A percentile compares a stretch with the other conserved stretches of the same genome.
These are phyloP conservation scores for Synergus gifuensis DNA, from an alignment of 2,888 invertebrate genomes.

Conservation along the genomic window DNA sequence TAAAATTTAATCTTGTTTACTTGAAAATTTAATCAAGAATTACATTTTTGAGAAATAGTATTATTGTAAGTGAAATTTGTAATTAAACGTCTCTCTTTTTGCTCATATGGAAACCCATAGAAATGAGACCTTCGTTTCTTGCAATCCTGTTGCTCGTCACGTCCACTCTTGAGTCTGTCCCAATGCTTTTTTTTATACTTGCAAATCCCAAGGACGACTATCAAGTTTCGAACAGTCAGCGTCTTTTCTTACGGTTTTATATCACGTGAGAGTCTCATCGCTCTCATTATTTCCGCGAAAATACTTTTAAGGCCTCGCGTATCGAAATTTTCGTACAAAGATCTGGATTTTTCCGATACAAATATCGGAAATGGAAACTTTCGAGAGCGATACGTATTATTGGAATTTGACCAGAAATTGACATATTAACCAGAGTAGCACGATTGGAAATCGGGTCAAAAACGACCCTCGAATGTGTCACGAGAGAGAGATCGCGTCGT, in stretches of 20 bases:
- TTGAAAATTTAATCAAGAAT: background rate
- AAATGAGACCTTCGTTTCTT: constrained; percentile 2
- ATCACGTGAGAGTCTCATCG: background rate
- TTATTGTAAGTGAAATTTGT: background rate
- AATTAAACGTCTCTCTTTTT: background rate
- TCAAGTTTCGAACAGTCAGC: constrained; percentile 37
- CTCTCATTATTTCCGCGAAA: constrained; percentile 21
- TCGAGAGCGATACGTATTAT: background rate
- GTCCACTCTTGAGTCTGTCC: constrained; percentile 11
- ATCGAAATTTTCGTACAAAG: too few species aligned
- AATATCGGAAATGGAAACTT: background rate
- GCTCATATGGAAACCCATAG: background rate
- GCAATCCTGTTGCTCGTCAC: background rate
- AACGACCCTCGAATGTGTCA: constrained; percentile 4
- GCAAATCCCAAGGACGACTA: constrained; percentile 26
- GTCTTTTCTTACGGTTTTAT: constrained; percentile 19
- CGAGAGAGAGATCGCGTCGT: background rate
- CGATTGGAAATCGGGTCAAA: constrained; percentile 19
- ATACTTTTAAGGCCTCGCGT: background rate
- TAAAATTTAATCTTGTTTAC: background rate
- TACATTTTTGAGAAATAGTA: background rate
- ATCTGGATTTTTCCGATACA: too few species aligned
- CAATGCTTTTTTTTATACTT: constrained; percentile 27
- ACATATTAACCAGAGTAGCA: background rate
- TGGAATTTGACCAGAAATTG: constrained; percentile 1